Evolutionary conservation across 2,113 vertebrate genomes (phyloP).

Genomic region (Oxyruncus cristatus): DNA sequence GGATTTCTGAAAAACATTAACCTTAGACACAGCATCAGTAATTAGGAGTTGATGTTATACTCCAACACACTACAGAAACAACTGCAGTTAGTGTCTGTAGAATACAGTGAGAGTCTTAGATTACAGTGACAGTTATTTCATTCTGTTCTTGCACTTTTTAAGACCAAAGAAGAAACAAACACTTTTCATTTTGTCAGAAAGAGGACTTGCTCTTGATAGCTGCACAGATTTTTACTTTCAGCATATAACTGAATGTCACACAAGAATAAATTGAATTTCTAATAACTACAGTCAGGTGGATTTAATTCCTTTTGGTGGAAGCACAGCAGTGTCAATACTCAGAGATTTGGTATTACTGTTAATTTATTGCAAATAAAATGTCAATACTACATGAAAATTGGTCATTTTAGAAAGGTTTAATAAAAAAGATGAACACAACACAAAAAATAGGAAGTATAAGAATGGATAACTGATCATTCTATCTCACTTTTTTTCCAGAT

Average conservation of each 20-base stretch:
- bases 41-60: neutral
- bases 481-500: neutral
- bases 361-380: neutral
- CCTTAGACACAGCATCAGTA: neutral
- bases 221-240: neutral
- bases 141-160: neutral
- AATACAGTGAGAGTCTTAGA: neutral
- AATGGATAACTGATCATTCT: neutral
- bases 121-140: neutral
- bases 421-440: neutral
- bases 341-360: neutral
- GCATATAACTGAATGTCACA: neutral
- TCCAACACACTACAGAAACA: neutral
- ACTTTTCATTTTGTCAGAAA: neutral
- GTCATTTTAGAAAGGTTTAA: neutral
- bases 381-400: neutral
- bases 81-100: neutral
- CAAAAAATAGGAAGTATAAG: neutral
- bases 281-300: neutral
- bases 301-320: neutral
- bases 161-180: neutral
- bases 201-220: neutral
- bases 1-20: neutral
- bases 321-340: neutral
- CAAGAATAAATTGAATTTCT: slow-evolving; percentile 1